Conservation (phyloP, 2,888 invertebrate genomes). For the Troides aeacus region DNA sequence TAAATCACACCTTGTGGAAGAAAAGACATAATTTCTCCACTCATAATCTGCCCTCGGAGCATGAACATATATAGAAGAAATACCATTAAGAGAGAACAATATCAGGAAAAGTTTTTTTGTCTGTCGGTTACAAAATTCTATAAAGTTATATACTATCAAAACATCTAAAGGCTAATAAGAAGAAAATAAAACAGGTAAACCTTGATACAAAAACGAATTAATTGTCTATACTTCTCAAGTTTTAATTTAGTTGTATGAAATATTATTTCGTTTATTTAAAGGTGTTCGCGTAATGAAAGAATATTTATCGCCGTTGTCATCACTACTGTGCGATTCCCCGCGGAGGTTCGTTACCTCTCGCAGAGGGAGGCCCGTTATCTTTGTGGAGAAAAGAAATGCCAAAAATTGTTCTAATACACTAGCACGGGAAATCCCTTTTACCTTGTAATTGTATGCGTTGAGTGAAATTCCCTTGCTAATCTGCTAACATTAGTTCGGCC, state of each 20-base stretch:
- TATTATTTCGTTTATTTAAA: not conserved
- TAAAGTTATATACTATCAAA: too few species aligned
- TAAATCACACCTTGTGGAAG: too few species aligned
- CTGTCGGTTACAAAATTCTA: too few species aligned
- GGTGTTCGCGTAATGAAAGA: not conserved
- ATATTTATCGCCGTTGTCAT: constrained; percentile 6
- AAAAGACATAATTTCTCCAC: too few species aligned
- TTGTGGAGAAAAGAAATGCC: constrained; percentile 63
- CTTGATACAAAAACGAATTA: not conserved
- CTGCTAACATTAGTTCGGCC: constrained; percentile 20
- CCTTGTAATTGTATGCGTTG: constrained; percentile 24
- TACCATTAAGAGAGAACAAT: too few species aligned
- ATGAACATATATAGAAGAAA: too few species aligned
- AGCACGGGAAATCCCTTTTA: constrained; percentile 18
- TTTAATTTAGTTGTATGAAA: not conserved
- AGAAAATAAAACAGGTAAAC: not conserved
- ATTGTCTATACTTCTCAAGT: not conserved
- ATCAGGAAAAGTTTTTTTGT: too few species aligned
- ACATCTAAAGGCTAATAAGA: not conserved
- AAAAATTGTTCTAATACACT: constrained; percentile 60
- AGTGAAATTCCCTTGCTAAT: constrained; percentile 27
- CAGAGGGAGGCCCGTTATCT: constrained; percentile 64
- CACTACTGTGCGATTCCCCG: constrained; percentile 37
- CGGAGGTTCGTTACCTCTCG: constrained; percentile 62
- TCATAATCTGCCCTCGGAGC: too few species aligned